Percentiles rank a stretch among this genome's conserved stretches.
Conservation (phyloP, 2,888 invertebrate genomes). For the Troides helena region DNA sequence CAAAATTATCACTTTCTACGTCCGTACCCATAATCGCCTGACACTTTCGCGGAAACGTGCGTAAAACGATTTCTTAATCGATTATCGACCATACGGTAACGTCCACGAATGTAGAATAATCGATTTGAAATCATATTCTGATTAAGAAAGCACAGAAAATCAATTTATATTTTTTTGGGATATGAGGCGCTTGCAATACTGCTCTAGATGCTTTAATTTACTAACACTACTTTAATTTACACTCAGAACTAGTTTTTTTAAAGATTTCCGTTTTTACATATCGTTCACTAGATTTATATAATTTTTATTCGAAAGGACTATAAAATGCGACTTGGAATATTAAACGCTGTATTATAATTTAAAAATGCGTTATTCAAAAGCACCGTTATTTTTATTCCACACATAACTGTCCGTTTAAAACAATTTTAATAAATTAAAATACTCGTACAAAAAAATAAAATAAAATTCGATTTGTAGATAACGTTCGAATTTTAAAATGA, state of each 20-base stretch:
- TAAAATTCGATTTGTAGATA: neutral
- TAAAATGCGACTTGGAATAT: too few species aligned
- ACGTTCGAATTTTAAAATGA: neutral
- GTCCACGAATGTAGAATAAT: constrained; percentile 65
- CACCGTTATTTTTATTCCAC: too few species aligned
- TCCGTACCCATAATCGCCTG: constrained; percentile 51
- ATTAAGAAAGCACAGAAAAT: constrained; percentile 49
- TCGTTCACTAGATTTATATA: neutral
- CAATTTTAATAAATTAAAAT: neutral
- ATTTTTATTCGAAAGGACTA: neutral
- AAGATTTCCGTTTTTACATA: neutral
- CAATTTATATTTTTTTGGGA: constrained; percentile 38
- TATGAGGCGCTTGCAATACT: constrained; percentile 29
- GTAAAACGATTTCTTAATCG: constrained; percentile 68
- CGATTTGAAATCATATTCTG: constrained; percentile 51
- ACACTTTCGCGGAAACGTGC: constrained; percentile 72
- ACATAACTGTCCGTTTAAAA: neutral
- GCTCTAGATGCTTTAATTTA: neutral
- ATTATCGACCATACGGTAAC: constrained; percentile 70
- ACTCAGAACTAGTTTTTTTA: neutral
- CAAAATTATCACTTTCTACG: constrained; percentile 58
- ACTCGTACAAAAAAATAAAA: neutral
- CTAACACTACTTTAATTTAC: neutral
- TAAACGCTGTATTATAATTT: too few species aligned
- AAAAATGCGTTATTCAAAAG: too few species aligned